Base-by-base conservation (phyloP, 92 coral and sea anemone genomes). In the Epizoanthus rinbou region DNA sequence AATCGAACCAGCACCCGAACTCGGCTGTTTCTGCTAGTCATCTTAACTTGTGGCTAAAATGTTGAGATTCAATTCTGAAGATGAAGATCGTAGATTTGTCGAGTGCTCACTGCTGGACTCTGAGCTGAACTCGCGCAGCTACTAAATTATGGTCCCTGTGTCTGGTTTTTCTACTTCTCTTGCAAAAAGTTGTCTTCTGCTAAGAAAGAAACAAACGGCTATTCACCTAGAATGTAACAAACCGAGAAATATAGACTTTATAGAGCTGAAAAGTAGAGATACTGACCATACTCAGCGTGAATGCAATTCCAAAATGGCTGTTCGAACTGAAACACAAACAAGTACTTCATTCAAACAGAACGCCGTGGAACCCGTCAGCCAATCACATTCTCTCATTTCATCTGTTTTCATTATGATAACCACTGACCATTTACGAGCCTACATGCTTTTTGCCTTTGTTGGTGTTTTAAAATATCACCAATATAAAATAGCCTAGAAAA, bases 331-430 rank as follows among this genome's bases (percentile, higher is more conserved):
- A 0, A 10, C 69, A 35, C 5, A 37, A 37, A 1, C 43, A 37
- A 64, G 21, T 4, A 23, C 69, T 64, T 31, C 71, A 2, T 67
- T 67, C 73, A 67, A 67, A 67, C 39, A 37, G 73, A 37, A 67
- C 47, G 73, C 73, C 73, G 9, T 23, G 5, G 4, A 21, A 2
- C 50, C 19, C 21, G 6, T 67, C 73, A 67, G 73, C 73, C 73
- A 67, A 67, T 67, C 73, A 67, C 21, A 67, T 28, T 11, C 45
- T 8, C 18, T 11, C 15, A 1, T 19, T 6, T 18, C 73, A 67
- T 37, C 73, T 67, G 73, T 35, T 67, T 16, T 11, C 73, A 16
- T 67, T 15, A 1, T 50, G 54, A 50, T 3, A 50, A 50, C 54
- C 54, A 50, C 54, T 50, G 54, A 50, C 54, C 54, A 50, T 50